Evolutionary conservation across 2,888 invertebrate genomes (phyloP).

Genomic region (Craniophora ligustri): DNA sequence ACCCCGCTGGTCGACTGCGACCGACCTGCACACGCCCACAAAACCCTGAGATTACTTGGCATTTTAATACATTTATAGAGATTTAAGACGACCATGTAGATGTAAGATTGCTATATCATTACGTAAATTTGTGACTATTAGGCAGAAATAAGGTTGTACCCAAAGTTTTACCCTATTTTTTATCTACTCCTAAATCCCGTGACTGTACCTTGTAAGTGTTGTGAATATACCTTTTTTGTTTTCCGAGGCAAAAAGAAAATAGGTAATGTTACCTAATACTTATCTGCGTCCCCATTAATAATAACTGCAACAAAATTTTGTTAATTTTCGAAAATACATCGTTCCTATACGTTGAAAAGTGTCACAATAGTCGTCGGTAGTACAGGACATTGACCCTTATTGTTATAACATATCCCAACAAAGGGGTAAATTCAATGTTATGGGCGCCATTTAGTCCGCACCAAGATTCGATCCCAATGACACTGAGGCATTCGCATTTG

Average conservation of each 20-base stretch:
- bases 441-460: constrained; percentile 52
- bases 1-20: constrained; percentile 41
- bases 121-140: background rate
- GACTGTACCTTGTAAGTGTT: no score
- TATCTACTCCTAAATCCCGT: no score
- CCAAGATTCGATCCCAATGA: constrained; percentile 58
- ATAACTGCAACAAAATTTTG: background rate
- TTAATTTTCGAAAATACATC: no score
- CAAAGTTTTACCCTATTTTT: no score
- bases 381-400: constrained; percentile 10
- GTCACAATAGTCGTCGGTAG: constrained; percentile 1
- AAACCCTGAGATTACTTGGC: constrained; percentile 47
- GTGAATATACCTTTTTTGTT: background rate
- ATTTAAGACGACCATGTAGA: constrained; percentile 16
- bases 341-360: no score
- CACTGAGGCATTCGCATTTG: constrained; percentile 67
- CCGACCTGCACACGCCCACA: constrained; percentile 58
- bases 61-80: constrained; percentile 44
- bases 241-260: background rate
- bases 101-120: constrained; percentile 10
- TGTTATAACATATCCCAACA: constrained; percentile 33
- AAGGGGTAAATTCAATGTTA: constrained; percentile 48
- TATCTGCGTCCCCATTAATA: background rate
- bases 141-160: background rate
- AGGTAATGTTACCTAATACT: no score